A percentile compares a stretch with the other conserved stretches of the same genome.
Conservation (phyloP, 2,888 invertebrate species). For the Caenorhabditis sp. region DNA sequence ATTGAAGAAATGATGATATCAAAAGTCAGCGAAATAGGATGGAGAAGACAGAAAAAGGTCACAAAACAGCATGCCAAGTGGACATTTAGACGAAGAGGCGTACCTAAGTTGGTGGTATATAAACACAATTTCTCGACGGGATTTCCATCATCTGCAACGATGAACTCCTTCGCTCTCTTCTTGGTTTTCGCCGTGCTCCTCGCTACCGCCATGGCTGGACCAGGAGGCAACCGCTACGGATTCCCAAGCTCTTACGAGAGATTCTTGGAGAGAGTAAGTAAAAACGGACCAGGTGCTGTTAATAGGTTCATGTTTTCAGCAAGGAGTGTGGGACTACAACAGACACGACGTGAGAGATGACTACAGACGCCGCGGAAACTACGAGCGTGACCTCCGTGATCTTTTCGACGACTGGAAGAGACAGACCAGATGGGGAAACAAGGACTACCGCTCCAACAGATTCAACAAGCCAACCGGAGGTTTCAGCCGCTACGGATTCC, state of each 20-base stretch:
- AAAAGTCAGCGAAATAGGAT: slow-evolving; percentile 22
- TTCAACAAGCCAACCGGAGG: slow-evolving; percentile 46
- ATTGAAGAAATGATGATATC: slow-evolving; percentile 18
- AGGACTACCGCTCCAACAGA: slow-evolving; percentile 53
- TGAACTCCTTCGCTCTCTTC: slow-evolving; percentile 54
- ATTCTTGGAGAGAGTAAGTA: slow-evolving; percentile 64
- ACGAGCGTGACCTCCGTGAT: slow-evolving; percentile 57
- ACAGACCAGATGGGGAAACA: slow-evolving; percentile 55
- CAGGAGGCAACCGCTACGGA: slow-evolving; percentile 59
- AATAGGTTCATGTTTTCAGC: slow-evolving; percentile 37
- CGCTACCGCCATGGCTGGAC: slow-evolving; percentile 37
- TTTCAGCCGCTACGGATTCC: slow-evolving; percentile 61
- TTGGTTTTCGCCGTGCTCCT: slow-evolving; percentile 54
- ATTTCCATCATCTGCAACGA: slow-evolving; percentile 34
- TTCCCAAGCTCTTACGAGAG: slow-evolving; percentile 60
- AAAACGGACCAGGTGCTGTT: background rate
- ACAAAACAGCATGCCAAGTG: slow-evolving; percentile 19
- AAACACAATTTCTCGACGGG: background rate
- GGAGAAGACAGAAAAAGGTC: slow-evolving; percentile 42
- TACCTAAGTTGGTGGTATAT: slow-evolving; percentile 38
- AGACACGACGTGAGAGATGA: slow-evolving; percentile 37
- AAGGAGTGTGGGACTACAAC: slow-evolving; percentile 64
- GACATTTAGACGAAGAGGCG: slow-evolving; percentile 28
- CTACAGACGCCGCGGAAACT: slow-evolving; percentile 44
- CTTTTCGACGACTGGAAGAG: slow-evolving; percentile 63